These are phyloP conservation scores for Cettia cetti DNA, from an alignment of 2,113 vertebrate species.

Conservation along the genomic window DNA sequence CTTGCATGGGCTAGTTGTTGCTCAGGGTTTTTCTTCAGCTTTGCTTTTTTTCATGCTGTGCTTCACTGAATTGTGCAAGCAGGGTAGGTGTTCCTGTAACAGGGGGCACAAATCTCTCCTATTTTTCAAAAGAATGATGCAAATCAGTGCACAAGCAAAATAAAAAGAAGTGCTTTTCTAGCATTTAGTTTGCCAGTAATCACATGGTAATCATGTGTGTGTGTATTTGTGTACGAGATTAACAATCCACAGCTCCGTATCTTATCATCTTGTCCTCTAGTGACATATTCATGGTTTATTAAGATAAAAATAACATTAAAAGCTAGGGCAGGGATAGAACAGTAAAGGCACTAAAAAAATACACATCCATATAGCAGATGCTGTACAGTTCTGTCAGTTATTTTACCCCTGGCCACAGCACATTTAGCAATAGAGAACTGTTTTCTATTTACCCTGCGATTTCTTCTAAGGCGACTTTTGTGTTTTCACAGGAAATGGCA, in stretches of 20 bases:
- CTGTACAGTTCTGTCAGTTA: neutral
- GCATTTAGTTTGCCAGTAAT: neutral
- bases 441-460: neutral
- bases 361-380: neutral
- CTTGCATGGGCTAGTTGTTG: neutral
- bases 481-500: constrained; percentile 62
- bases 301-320: neutral
- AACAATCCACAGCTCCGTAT: neutral
- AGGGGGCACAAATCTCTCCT: neutral
- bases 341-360: neutral
- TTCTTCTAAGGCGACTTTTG: neutral
- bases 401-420: neutral
- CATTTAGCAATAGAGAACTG: neutral
- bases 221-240: neutral
- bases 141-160: neutral
- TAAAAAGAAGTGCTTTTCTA: neutral
- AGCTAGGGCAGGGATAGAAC: neutral
- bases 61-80: neutral
- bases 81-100: neutral
- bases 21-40: neutral
- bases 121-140: neutral
- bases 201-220: neutral
- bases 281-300: neutral
- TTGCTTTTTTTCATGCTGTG: neutral
- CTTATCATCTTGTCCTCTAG: neutral